Evolutionary conservation across 35 echinoderm and acorn worm species (phyloP).

Genomic region (Anneissia japonica): DNA sequence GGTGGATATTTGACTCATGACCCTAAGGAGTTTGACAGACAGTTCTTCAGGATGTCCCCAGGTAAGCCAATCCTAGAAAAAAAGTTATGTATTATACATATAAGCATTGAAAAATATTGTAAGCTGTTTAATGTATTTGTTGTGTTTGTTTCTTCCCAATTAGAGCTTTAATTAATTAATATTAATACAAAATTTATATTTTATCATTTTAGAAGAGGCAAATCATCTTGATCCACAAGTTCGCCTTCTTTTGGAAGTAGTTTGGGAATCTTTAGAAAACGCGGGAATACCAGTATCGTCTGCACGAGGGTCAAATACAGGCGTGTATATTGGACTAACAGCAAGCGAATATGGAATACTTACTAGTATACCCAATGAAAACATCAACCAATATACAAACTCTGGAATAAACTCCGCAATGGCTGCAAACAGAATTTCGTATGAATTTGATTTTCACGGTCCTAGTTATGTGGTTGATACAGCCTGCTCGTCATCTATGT

Average conservation of each 20-base stretch:
- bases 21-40: slow-evolving; percentile 76
- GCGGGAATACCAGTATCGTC: slow-evolving; percentile 67
- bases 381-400: slow-evolving; percentile 98
- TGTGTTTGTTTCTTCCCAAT: not conserved
- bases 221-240: slow-evolving; percentile 91
- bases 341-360: slow-evolving; percentile 83
- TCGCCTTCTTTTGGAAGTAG: slow-evolving; percentile 78
- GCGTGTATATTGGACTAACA: slow-evolving; percentile 85
- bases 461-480: slow-evolving; percentile 89
- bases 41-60: slow-evolving; percentile 98
- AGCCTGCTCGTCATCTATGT: slow-evolving; percentile 91
- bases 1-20: slow-evolving; percentile 68
- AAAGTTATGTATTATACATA: not conserved
- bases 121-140: not conserved
- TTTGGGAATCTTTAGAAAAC: slow-evolving; percentile 85
- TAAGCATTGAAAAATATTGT: not conserved
- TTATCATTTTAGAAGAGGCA: slow-evolving; percentile 72
- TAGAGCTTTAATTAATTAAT: not conserved
- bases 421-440: slow-evolving; percentile 85
- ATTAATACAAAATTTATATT: not conserved
- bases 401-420: slow-evolving; percentile 78
- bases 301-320: slow-evolving; percentile 76
- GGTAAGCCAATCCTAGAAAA: slow-evolving; percentile 23
- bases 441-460: slow-evolving; percentile 88
- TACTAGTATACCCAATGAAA: slow-evolving; percentile 66